A percentile compares a stretch with the other conserved stretches of the same genome.
Conservation (phyloP, 2,888 invertebrate genomes). For the Hyposoter dolosus region DNA sequence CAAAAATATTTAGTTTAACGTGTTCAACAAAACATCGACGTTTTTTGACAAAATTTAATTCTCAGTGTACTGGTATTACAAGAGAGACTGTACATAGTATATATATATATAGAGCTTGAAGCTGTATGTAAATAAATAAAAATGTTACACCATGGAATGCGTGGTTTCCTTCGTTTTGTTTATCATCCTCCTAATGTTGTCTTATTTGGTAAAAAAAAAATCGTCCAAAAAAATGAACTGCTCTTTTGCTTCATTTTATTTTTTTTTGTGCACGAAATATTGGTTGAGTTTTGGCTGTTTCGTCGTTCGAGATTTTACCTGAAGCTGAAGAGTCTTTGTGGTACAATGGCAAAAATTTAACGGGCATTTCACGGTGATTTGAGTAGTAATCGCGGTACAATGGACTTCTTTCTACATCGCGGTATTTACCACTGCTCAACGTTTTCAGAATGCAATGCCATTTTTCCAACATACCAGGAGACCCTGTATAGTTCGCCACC, state of each 20-base stretch:
- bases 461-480: slow-evolving; percentile 61
- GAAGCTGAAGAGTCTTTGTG: slow-evolving; percentile 44
- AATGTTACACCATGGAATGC: slow-evolving; percentile 53
- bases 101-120: slow-evolving; percentile 55
- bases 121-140: slow-evolving; percentile 60
- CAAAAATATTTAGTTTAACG: no score
- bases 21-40: no score
- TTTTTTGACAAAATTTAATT: no score
- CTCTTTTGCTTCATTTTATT: not conserved
- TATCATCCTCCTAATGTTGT: not conserved
- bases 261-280: not conserved
- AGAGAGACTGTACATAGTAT: no score
- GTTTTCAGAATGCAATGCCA: slow-evolving; percentile 44
- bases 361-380: slow-evolving; percentile 83
- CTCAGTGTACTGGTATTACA: no score
- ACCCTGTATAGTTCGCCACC: slow-evolving; percentile 60
- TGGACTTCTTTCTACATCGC: slow-evolving; percentile 68
- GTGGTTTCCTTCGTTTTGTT: not conserved
- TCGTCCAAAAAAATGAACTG: not conserved
- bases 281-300: slow-evolving; percentile 16
- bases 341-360: slow-evolving; percentile 79
- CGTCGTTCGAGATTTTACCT: slow-evolving; percentile 53
- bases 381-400: slow-evolving; percentile 82
- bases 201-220: not conserved
- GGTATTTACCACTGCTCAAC: not conserved